phyloP scores from a whole-genome alignment of 2,888 invertebrate species.

The Sminthurides aquaticus region DNA sequence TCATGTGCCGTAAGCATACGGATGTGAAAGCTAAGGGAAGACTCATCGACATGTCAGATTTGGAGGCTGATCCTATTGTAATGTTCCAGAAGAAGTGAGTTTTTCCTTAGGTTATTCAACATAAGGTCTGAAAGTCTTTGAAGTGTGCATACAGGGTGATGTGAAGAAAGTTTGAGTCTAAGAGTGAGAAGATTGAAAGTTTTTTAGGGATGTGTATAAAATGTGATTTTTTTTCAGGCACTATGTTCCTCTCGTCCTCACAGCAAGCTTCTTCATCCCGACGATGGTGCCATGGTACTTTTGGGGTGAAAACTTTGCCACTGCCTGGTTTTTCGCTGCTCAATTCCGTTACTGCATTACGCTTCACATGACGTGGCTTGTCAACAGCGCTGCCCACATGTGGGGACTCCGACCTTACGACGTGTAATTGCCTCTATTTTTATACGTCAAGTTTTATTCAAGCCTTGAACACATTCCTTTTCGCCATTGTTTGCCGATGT shows the following conservation, averaged over 20 bases:
- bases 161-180: too few species aligned
- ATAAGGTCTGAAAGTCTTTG: too few species aligned
- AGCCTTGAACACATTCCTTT: too few species aligned
- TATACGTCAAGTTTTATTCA: too few species aligned
- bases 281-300: constrained; percentile 69
- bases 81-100: constrained; percentile 73
- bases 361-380: constrained; percentile 84
- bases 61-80: constrained; percentile 74
- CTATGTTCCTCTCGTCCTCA: constrained; percentile 38
- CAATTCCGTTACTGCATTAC: constrained; percentile 74
- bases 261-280: constrained; percentile 47
- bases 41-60: constrained; percentile 76
- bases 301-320: constrained; percentile 73
- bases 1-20: constrained; percentile 77
- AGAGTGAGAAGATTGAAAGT: too few species aligned
- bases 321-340: constrained; percentile 71
- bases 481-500: too few species aligned
- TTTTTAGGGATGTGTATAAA: background rate
- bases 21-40: constrained; percentile 79
- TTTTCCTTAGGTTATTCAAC: background rate
- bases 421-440: constrained; percentile 44
- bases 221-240: constrained; percentile 26
- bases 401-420: constrained; percentile 74
- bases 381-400: constrained; percentile 91
- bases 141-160: background rate